These are phyloP conservation scores for Sternarchorhynchus goeldii DNA, from an alignment of 2,797 vertebrate species.

Conservation along the genomic window DNA sequence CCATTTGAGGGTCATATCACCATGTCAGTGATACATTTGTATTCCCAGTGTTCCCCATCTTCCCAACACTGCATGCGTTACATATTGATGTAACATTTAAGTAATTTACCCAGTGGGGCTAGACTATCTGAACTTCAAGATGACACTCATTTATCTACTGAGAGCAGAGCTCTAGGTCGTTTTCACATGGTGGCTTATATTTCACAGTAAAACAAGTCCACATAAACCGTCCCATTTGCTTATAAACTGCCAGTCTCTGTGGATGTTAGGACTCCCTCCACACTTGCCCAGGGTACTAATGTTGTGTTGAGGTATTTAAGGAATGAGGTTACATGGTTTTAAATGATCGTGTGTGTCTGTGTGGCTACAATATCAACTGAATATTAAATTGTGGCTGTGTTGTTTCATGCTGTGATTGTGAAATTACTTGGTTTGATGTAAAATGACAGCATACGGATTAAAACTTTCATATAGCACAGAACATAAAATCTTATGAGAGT, in stretches of 20 bases:
- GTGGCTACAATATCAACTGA: neutral
- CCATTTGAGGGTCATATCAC: neutral
- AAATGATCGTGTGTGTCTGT: neutral
- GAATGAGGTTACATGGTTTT: neutral
- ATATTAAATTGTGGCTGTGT: neutral
- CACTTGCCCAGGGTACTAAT: neutral
- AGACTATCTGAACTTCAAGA: neutral
- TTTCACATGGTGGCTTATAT: neutral
- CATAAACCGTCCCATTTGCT: neutral
- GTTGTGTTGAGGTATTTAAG: neutral
- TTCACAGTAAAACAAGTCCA: neutral
- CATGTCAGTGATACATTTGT: neutral
- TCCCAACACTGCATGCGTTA: neutral
- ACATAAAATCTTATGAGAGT: too few species aligned
- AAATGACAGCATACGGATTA: neutral
- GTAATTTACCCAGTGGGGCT: conserved; percentile 9
- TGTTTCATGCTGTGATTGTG: neutral
- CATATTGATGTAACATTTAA: conserved; percentile 1
- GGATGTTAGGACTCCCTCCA: neutral
- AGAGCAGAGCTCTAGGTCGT: neutral
- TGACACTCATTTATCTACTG: neutral
- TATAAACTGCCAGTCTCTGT: neutral
- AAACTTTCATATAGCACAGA: too few species aligned
- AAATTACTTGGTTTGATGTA: neutral
- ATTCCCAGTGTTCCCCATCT: conserved; percentile 4